phyloP scores from a whole-genome alignment of 2,113 vertebrate species.

The Diphyllodes magnificus region DNA sequence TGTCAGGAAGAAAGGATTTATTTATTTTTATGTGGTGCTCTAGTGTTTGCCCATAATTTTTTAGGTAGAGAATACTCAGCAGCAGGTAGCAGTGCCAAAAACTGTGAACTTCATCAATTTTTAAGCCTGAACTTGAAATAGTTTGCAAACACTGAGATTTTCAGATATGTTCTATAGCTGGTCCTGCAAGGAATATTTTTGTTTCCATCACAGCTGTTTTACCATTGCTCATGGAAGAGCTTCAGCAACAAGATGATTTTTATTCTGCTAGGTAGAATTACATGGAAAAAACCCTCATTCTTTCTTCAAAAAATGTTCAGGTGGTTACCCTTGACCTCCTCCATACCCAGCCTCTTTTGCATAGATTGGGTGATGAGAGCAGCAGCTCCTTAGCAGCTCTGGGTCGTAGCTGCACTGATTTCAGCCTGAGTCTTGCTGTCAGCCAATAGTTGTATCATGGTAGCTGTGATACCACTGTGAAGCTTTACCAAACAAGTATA shows the following conservation, averaged over 20 bases:
- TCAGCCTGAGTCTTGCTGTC: neutral
- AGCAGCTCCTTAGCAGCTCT: neutral
- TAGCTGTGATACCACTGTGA: neutral
- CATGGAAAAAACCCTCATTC: neutral
- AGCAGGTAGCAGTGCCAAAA: neutral
- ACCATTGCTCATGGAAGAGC: neutral
- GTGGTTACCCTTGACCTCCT: neutral
- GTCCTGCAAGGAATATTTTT: neutral
- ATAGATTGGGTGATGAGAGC: accelerated
- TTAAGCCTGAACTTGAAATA: neutral
- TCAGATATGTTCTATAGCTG: neutral
- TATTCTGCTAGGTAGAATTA: neutral
- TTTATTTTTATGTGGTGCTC: neutral
- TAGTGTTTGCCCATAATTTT: neutral
- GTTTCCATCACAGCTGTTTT: neutral
- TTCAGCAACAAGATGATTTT: neutral
- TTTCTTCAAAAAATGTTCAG: neutral
- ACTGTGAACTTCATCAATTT: neutral
- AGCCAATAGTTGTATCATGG: neutral
- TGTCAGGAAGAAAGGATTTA: neutral
- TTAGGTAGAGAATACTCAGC: neutral
- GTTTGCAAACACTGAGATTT: neutral
- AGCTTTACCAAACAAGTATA: neutral
- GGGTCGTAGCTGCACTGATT: neutral
- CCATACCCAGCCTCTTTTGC: neutral